Evolutionary conservation across 2,113 vertebrate genomes (phyloP).

Genomic region (Onychostoma macrolepis): DNA sequence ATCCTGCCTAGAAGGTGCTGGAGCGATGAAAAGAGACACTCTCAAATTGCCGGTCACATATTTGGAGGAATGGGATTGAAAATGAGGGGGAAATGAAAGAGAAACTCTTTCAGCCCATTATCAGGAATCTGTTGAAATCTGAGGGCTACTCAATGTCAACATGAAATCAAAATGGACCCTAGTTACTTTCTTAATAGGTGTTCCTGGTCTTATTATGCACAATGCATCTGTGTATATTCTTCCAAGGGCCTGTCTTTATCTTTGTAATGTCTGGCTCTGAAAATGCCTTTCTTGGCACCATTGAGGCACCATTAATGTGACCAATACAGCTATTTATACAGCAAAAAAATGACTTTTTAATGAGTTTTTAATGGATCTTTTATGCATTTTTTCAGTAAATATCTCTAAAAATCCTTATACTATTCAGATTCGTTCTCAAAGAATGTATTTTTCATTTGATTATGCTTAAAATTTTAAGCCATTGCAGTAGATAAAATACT

Average conservation of each 20-base stretch:
- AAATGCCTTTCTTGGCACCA: not conserved
- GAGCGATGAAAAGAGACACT: constrained; percentile 12
- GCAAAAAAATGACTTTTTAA: not conserved
- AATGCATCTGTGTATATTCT: not conserved
- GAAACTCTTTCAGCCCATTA: not conserved
- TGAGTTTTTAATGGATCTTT: not conserved
- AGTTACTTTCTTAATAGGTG: not conserved
- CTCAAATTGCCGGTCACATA: constrained; percentile 9
- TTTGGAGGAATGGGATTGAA: constrained; percentile 19
- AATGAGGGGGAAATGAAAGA: not conserved
- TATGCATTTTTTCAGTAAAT: not conserved
- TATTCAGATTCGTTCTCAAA: not conserved
- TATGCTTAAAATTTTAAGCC: not conserved
- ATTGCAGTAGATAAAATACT: not conserved
- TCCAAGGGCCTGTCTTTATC: not conserved
- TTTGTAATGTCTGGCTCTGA: not conserved
- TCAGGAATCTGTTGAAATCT: not conserved
- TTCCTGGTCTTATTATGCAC: not conserved
- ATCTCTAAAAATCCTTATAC: not conserved
- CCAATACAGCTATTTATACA: not conserved
- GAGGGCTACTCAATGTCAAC: not conserved
- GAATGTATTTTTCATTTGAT: not conserved
- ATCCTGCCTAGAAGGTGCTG: constrained; percentile 22
- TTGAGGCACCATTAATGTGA: not conserved
- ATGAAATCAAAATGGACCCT: not conserved